Evolutionary conservation across 2,888 invertebrate genomes (phyloP).

Genomic region (Temnothorax rugatulus): DNA sequence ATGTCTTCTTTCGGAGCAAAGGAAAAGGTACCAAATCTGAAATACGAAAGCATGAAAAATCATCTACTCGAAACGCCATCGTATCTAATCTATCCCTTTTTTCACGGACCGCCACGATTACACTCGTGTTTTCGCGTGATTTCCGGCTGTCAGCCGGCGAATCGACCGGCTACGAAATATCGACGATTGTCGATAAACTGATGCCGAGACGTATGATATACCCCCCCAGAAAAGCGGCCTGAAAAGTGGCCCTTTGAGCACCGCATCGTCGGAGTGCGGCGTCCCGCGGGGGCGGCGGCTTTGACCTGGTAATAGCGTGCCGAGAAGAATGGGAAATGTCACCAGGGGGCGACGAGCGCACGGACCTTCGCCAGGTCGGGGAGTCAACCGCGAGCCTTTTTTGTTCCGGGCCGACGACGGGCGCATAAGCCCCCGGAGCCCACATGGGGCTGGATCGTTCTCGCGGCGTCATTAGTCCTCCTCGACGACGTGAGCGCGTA

Average conservation of each 20-base stretch:
- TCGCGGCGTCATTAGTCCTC: constrained; percentile 84
- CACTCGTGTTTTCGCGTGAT: constrained; percentile 29
- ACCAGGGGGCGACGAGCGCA: constrained; percentile 83
- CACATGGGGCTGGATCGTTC: constrained; percentile 83
- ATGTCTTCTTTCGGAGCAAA: background rate
- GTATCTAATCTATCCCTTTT: background rate
- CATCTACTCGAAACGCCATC: background rate
- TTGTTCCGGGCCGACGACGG: constrained; percentile 78
- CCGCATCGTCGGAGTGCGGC: constrained; percentile 76
- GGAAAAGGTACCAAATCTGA: background rate
- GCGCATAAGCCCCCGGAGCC: constrained; percentile 70
- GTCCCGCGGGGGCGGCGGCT: constrained; percentile 85
- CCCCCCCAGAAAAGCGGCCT: constrained; percentile 72
- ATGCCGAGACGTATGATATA: constrained; percentile 47
- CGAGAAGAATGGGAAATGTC: constrained; percentile 86
- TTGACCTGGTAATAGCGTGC: constrained; percentile 85
- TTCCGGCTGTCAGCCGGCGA: constrained; percentile 33
- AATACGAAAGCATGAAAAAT: background rate
- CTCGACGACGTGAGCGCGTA: constrained; percentile 81
- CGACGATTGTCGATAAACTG: constrained; percentile 49
- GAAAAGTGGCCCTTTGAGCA: constrained; percentile 76
- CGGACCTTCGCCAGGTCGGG: constrained; percentile 72
- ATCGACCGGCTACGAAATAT: constrained; percentile 44
- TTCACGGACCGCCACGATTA: background rate
- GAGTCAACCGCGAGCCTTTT: constrained; percentile 81